These are phyloP conservation scores for Dipodomys ordii DNA, from an alignment of 2,113 vertebrate species.

Conservation along the genomic window DNA sequence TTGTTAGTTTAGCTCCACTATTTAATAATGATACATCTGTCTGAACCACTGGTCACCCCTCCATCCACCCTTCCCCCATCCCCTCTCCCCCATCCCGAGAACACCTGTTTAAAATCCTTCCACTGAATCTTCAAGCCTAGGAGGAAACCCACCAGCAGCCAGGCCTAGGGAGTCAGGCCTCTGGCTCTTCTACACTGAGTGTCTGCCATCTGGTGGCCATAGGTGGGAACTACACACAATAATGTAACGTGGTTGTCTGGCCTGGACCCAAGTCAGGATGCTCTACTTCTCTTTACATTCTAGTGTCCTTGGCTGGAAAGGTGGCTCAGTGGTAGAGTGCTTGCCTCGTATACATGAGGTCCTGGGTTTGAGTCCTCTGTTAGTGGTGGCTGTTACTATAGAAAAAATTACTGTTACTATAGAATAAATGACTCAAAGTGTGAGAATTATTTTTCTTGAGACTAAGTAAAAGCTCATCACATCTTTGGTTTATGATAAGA, in stretches of 20 bases:
- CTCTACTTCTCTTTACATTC: not conserved
- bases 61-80: too few species aligned
- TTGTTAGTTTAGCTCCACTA: not conserved
- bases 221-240: not conserved
- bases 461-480: not conserved
- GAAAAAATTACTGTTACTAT: not conserved
- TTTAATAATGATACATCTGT: not conserved
- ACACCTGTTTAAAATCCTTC: not conserved
- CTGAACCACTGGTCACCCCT: not conserved
- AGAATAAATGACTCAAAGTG: not conserved
- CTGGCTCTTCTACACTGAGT: not conserved
- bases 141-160: not conserved
- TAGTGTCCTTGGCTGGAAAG: not conserved
- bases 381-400: not conserved
- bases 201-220: slow-evolving; percentile 71
- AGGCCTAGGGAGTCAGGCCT: not conserved
- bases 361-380: not conserved
- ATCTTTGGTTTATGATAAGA: not conserved
- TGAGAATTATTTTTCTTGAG: not conserved
- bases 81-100: not conserved
- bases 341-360: too few species aligned
- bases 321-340: too few species aligned
- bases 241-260: not conserved
- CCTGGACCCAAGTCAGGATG: not conserved
- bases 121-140: fast-evolving